These are phyloP conservation scores for Glossophaga mutica DNA, from an alignment of 2,797 vertebrate genomes.

Conservation along the genomic window DNA sequence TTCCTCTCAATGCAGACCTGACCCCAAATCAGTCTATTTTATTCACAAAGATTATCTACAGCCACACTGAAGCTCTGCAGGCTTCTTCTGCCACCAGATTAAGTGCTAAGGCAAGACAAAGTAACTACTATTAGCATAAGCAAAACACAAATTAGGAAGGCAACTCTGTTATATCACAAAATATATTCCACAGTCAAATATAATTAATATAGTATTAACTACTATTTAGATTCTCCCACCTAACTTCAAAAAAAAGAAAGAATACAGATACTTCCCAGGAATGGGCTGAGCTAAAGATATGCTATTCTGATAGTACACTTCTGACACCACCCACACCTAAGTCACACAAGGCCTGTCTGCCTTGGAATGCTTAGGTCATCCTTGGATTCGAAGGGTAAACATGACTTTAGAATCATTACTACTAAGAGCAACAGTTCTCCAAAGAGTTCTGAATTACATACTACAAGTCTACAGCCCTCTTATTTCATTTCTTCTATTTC, in stretches of 20 bases:
- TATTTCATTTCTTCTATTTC: not conserved
- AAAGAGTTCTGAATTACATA: not conserved
- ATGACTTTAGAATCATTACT: not conserved
- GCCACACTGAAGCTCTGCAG: not conserved
- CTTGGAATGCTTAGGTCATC: not conserved
- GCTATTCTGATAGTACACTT: not conserved
- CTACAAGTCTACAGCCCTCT: not conserved
- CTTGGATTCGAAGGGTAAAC: not conserved
- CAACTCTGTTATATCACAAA: not conserved
- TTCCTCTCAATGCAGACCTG: not conserved
- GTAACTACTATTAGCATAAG: not conserved
- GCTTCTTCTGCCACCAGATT: not conserved
- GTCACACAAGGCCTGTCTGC: not conserved
- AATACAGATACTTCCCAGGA: not conserved
- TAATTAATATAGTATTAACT: not conserved
- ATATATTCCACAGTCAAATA: not conserved
- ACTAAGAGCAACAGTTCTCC: not conserved
- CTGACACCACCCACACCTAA: not conserved
- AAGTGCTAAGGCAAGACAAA: not conserved
- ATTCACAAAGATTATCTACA: not conserved
- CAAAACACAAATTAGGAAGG: not conserved
- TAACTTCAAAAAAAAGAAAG: not conserved
- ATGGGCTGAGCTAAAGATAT: not conserved
- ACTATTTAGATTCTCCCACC: not conserved
- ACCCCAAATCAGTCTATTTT: not conserved